These are phyloP conservation scores for Tortricodes alternella DNA, from an alignment of 2,888 invertebrate genomes.

Conservation along the genomic window DNA sequence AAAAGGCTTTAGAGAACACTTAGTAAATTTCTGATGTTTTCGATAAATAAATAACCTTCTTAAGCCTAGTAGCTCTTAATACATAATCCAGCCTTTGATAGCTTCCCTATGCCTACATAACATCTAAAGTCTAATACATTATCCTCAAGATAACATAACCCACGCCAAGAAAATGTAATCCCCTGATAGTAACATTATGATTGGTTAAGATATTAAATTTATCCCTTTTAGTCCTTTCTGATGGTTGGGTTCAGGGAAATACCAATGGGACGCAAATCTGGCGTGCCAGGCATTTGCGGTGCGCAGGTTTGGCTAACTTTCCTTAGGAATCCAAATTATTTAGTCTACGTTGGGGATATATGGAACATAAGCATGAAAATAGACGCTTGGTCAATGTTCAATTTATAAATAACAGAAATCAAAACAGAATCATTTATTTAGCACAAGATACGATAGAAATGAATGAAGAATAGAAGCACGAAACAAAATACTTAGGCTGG, in stretches of 20 bases:
- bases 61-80: neutral
- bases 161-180: constrained; percentile 22
- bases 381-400: constrained; percentile 2
- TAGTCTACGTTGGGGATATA: constrained; percentile 44
- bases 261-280: constrained; percentile 18
- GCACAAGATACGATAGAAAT: no score
- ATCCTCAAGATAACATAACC: neutral
- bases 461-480: no score
- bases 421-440: no score
- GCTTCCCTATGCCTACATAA: neutral
- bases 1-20: no score
- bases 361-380: constrained; percentile 23
- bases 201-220: constrained; percentile 28
- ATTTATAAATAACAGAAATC: no score
- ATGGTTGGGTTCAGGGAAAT: constrained; percentile 14
- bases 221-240: constrained; percentile 28
- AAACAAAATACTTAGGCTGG: no score
- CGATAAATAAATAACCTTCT: neutral
- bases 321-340: constrained; percentile 60
- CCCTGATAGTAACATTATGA: constrained; percentile 23
- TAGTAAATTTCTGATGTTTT: neutral
- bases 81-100: neutral
- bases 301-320: constrained; percentile 57
- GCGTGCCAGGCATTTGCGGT: constrained; percentile 13
- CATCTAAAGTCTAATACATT: neutral